Conservation (phyloP, 2,888 invertebrate species). For the Drosophila kuntzei region DNA sequence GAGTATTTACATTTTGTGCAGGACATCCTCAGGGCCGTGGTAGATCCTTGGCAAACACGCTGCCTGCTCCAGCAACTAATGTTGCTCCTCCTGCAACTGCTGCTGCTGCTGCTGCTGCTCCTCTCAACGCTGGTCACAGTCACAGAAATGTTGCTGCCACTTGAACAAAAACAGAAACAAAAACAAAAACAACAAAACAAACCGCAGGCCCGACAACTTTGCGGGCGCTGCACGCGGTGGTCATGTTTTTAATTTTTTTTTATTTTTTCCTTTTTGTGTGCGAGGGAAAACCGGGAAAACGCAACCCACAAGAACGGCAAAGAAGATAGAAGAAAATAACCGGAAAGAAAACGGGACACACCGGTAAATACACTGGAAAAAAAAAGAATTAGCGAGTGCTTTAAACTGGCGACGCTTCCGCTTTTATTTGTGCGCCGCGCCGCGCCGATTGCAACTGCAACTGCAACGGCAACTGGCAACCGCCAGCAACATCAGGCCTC, state of each 20-base stretch:
- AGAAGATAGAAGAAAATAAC: not conserved
- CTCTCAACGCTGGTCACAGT: conserved; percentile 15
- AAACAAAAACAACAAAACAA: conserved; percentile 24
- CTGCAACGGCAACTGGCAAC: conserved; percentile 63
- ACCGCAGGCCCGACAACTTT: conserved; percentile 20
- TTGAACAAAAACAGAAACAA: conserved; percentile 39
- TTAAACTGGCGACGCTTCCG: conserved; percentile 71
- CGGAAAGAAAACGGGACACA: conserved; percentile 7
- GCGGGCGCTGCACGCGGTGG: conserved; percentile 24
- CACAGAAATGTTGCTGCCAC: conserved; percentile 45
- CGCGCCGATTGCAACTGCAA: conserved; percentile 75
- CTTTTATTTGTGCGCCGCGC: conserved; percentile 66
- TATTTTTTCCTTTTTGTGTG: no score
- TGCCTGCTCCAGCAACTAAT: not conserved
- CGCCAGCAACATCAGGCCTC: conserved; percentile 60
- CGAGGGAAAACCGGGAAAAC: not conserved
- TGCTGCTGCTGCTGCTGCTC: not conserved
- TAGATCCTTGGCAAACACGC: conserved; percentile 31
- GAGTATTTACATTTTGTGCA: conserved; percentile 48
- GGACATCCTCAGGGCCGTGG: conserved; percentile 44
- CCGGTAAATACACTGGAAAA: conserved; percentile 9
- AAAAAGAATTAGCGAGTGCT: conserved; percentile 35
- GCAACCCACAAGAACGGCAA: not conserved
- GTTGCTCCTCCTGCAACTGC: not conserved
- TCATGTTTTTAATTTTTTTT: conserved; percentile 26